Percentiles rank a stretch among this genome's conserved stretches.
These are phyloP conservation scores for Chelidonichthys spinosus DNA, from an alignment of 2,797 vertebrate species.

Conservation along the genomic window DNA sequence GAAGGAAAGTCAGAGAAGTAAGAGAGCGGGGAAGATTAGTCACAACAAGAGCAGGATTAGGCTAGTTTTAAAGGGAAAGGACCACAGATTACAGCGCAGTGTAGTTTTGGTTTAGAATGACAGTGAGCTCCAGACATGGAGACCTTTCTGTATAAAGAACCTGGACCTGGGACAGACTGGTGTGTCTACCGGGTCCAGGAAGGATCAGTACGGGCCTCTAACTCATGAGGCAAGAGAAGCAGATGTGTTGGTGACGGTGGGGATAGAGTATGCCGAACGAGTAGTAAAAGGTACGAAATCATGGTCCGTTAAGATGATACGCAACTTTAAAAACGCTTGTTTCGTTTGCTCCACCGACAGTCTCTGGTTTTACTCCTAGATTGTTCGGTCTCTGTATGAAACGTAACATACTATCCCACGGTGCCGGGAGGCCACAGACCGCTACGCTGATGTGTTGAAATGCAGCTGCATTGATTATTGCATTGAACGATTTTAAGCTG, in stretches of 20 bases:
- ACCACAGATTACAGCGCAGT: slow-evolving; percentile 48
- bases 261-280: too few relatives aligned
- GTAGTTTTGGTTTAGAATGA: slow-evolving; percentile 43
- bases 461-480: too few relatives aligned
- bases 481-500: too few relatives aligned
- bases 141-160: slow-evolving; percentile 38
- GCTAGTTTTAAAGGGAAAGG: slow-evolving; percentile 53
- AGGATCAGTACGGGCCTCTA: not conserved
- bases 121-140: slow-evolving; percentile 26
- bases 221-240: not conserved
- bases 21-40: slow-evolving; percentile 43
- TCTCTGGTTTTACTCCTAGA: too few relatives aligned
- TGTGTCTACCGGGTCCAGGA: slow-evolving; percentile 2
- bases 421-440: too few relatives aligned
- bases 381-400: too few relatives aligned
- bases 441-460: too few relatives aligned
- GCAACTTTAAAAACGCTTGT: too few relatives aligned
- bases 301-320: too few relatives aligned
- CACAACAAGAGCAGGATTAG: slow-evolving; percentile 66
- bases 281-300: too few relatives aligned
- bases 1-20: slow-evolving; percentile 25
- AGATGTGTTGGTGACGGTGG: not conserved
- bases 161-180: slow-evolving; percentile 25
- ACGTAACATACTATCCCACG: too few relatives aligned
- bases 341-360: too few relatives aligned